Conservation (phyloP, 2,113 vertebrate species). For the Tautogolabrus adspersus region DNA sequence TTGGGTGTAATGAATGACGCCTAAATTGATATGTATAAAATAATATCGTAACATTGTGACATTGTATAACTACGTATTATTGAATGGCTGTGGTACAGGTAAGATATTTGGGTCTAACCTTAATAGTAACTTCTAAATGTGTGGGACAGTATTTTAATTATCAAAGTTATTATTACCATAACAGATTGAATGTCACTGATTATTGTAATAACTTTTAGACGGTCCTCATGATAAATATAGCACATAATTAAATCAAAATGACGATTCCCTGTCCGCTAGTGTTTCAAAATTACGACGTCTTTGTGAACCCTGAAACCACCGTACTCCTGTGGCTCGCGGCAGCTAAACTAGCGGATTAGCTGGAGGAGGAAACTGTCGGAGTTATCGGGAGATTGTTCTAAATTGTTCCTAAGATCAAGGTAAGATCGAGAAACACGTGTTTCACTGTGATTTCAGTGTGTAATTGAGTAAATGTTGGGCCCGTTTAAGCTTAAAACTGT, state of each 20-base stretch:
- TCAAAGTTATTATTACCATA: too few species aligned
- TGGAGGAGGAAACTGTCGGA: neutral
- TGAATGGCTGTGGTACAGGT: neutral
- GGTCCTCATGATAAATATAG: too few species aligned
- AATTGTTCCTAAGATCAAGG: conserved; percentile 8
- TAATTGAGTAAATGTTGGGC: neutral
- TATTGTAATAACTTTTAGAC: too few species aligned
- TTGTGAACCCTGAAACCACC: conserved; percentile 5
- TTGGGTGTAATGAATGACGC: too few species aligned
- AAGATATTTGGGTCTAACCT: neutral
- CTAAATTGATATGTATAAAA: too few species aligned
- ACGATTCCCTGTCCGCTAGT: accelerated
- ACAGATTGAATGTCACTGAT: too few species aligned
- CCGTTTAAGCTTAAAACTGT: neutral
- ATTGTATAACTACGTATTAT: neutral
- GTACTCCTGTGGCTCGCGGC: neutral
- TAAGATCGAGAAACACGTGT: neutral
- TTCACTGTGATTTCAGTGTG: accelerated
- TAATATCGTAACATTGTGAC: too few species aligned
- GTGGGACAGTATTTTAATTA: too few species aligned
- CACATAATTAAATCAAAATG: neutral
- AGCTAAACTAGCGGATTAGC: conserved; percentile 41
- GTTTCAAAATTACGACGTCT: accelerated
- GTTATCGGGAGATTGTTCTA: neutral
- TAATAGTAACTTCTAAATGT: too few species aligned